Conservation (phyloP, 2,797 vertebrate genomes). For the Emys orbicularis region DNA sequence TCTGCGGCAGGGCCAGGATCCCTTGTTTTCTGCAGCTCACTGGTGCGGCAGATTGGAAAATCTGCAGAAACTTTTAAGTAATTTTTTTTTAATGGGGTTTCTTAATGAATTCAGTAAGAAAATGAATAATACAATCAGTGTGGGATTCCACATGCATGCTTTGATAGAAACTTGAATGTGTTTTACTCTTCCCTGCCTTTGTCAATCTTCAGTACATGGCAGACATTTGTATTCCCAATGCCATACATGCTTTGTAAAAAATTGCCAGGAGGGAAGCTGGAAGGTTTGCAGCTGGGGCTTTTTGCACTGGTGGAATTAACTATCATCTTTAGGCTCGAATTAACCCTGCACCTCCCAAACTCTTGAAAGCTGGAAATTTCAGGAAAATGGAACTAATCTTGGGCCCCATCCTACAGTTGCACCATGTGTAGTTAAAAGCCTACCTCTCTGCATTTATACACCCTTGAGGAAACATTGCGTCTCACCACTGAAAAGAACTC, state of each 20-base stretch:
- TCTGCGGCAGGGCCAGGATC: not conserved
- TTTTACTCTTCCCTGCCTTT: not conserved
- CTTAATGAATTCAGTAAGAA: not conserved
- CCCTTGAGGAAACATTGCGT: not conserved
- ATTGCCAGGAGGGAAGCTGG: not conserved
- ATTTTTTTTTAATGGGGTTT: not conserved
- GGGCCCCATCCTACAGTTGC: not conserved
- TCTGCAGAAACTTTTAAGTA: not conserved
- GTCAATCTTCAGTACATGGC: not conserved
- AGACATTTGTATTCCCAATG: not conserved
- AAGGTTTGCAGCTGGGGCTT: not conserved
- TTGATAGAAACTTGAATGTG: not conserved
- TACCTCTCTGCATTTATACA: not conserved
- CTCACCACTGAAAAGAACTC: not conserved
- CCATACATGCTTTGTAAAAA: not conserved
- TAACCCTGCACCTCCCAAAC: not conserved
- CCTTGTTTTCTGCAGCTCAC: not conserved
- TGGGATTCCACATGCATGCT: accelerated
- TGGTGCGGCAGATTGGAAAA: constrained; percentile 1
- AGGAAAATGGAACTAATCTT: not conserved
- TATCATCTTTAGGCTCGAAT: not conserved
- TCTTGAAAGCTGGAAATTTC: not conserved
- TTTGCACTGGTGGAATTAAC: not conserved
- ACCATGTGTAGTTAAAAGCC: not conserved
- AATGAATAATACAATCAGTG: not conserved